Percentiles rank a stretch among this genome's conserved stretches.
Conservation (phyloP, 53 echinoderm and acorn worm genomes). For the Henricia sp. region DNA sequence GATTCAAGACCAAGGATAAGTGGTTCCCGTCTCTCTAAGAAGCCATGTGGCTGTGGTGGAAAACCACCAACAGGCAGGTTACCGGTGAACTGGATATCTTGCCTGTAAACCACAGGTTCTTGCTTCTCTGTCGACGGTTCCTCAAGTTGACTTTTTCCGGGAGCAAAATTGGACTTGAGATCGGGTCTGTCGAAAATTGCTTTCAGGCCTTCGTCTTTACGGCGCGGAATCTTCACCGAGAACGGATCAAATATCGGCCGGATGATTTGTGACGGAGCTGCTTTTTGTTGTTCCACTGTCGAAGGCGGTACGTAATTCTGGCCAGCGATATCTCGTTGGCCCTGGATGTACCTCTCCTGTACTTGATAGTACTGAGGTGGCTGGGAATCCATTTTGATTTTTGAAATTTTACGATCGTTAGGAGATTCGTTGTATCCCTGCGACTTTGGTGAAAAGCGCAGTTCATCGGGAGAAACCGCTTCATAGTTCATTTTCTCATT, state of each 20-base stretch:
- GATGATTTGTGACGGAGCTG: slow-evolving; percentile 19
- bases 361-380: slow-evolving; percentile 23
- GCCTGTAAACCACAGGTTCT: slow-evolving; percentile 46
- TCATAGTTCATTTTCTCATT: slow-evolving; percentile 44
- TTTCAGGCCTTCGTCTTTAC: slow-evolving; percentile 88
- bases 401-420: slow-evolving; percentile 5
- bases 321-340: background rate
- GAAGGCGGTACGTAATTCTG: background rate
- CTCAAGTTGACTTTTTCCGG: slow-evolving; percentile 51
- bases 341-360: slow-evolving; percentile 36
- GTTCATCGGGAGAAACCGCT: slow-evolving; percentile 48
- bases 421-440: slow-evolving; percentile 12
- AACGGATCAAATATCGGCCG: slow-evolving; percentile 73
- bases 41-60: slow-evolving; percentile 7
- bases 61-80: slow-evolving; percentile 18
- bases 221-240: slow-evolving; percentile 80
- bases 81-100: slow-evolving; percentile 48
- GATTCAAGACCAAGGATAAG: slow-evolving; percentile 10
- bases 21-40: slow-evolving; percentile 32
- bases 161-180: slow-evolving; percentile 66
- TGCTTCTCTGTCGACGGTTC: slow-evolving; percentile 27
- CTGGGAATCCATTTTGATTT: slow-evolving; percentile 25
- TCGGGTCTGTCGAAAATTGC: slow-evolving; percentile 90
- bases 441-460: slow-evolving; percentile 27
- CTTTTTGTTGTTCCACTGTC: slow-evolving; percentile 16